Evolutionary conservation across 2,888 invertebrate genomes (phyloP).

Genomic region (Papilio protenor): DNA sequence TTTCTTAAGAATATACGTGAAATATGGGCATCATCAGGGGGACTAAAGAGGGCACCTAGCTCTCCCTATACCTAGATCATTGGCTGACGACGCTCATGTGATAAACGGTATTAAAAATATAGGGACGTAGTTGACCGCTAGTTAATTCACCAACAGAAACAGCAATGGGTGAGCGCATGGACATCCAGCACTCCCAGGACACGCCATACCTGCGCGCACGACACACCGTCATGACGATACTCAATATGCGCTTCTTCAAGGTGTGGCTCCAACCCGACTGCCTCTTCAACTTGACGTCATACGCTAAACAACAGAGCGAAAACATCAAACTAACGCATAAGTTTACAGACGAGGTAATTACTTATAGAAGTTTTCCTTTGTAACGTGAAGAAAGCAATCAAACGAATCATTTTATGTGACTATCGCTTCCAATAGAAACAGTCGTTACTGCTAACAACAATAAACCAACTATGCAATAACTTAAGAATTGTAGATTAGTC

Average conservation of each 20-base stretch:
- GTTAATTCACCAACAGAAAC: conserved; percentile 81
- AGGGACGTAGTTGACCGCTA: background rate
- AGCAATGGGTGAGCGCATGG: conserved; percentile 88
- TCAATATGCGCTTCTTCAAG: conserved; percentile 78
- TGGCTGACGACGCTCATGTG: too few species aligned
- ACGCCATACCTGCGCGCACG: conserved; percentile 85
- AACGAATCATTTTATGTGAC: too few species aligned
- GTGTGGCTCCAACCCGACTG: conserved; percentile 87
- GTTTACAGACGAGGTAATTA: conserved; percentile 80
- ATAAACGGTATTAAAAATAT: too few species aligned
- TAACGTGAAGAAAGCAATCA: too few species aligned
- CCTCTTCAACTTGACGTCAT: conserved; percentile 84
- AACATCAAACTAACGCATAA: conserved; percentile 85
- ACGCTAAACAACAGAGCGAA: conserved; percentile 83
- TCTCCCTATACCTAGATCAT: too few species aligned
- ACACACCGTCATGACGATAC: conserved; percentile 73
- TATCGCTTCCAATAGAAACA: too few species aligned
- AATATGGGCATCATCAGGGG: too few species aligned
- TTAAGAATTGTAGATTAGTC: too few species aligned
- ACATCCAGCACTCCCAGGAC: conserved; percentile 81
- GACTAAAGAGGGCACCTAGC: too few species aligned
- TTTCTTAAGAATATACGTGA: background rate
- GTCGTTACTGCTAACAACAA: too few species aligned
- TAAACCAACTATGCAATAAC: too few species aligned
- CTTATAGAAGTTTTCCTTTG: too few species aligned